These are phyloP conservation scores for Monopis laevigella DNA, from an alignment of 2,888 invertebrate species.

Conservation along the genomic window DNA sequence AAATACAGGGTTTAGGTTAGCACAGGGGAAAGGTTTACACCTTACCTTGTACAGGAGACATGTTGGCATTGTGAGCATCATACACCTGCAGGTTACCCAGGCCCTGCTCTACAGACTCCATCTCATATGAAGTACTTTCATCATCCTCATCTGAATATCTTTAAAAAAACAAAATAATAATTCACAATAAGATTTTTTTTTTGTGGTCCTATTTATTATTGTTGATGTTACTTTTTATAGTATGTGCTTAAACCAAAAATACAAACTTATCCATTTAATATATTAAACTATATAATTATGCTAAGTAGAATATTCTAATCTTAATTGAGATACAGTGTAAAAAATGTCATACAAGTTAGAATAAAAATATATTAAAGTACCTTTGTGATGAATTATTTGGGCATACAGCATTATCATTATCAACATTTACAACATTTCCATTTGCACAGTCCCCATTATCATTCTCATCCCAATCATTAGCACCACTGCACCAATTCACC, in stretches of 20 bases:
- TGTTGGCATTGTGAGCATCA: constrained; percentile 64
- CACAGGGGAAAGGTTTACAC: too few species aligned
- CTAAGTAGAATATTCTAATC: not conserved
- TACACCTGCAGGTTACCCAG: constrained; percentile 66
- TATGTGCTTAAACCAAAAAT: not conserved
- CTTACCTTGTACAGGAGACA: constrained; percentile 56
- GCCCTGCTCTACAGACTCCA: constrained; percentile 63
- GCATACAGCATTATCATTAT: constrained; percentile 32
- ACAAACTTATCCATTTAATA: not conserved
- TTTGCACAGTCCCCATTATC: constrained; percentile 72
- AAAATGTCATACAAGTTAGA: too few species aligned
- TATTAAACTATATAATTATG: not conserved
- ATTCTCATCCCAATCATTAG: constrained; percentile 56
- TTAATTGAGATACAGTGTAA: too few species aligned
- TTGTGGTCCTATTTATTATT: too few species aligned
- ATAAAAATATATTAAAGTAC: too few species aligned
- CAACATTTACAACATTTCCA: constrained; percentile 73
- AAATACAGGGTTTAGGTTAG: too few species aligned
- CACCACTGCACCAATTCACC: constrained; percentile 77
- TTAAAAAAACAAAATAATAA: constrained; percentile 17
- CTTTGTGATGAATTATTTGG: not conserved
- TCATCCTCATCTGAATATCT: constrained; percentile 69
- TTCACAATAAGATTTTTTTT: not conserved
- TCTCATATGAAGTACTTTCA: constrained; percentile 68
- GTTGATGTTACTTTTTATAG: not conserved